Evolutionary conservation across 2,797 vertebrate genomes (phyloP), one percentile per base, ranked within the genome.

Genomic region (Hoplostethus atlanticus): DNA sequence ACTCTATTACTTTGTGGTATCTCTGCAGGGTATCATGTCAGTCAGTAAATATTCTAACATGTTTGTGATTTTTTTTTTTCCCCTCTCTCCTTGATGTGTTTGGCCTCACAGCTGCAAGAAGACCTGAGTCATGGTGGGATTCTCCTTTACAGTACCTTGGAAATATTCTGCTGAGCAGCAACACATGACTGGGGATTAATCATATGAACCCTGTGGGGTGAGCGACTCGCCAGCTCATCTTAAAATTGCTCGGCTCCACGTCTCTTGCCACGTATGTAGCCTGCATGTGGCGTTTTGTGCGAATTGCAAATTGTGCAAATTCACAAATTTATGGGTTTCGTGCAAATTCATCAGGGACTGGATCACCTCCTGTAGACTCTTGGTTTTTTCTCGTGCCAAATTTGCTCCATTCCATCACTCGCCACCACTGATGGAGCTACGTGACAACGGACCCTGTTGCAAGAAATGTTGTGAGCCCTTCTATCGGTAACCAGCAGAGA

Each of bases 161-260:
- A 88, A 90, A 86, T 80, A 87, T 87, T 71, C 81, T 61, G 73
- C 83, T 84, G 81, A 91, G 87, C 79, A 84, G 68, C 70, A 88
- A 78, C 90, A 90, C 84, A 90, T 90, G 89, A 85, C 80, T 73
- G 40, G 76, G 70, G 84, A 72, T 87, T 65, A 88, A 83, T 90
- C 76, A 85, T n/a, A 71, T 68, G 68, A 85, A 54, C 76, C 79
- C 75, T 82, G 76, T 79, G 85, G 76, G 86, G 76, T 62, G 34
- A 73, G 42, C 55, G 48, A 66, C 28, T 42, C 50, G 79, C 81
- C 86, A 84, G 52, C 84, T 89, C 82, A 65, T 77, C 76, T 54
- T 36, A 25, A 69, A 74, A 48, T 5, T 40, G 53, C 65, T 16
- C 59, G 2, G 40, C 60, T 68, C 55, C 75, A 61, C 47, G n/a